Base-by-base conservation (phyloP, 2,888 invertebrate genomes). In the Amblyjoppa proteus region DNA sequence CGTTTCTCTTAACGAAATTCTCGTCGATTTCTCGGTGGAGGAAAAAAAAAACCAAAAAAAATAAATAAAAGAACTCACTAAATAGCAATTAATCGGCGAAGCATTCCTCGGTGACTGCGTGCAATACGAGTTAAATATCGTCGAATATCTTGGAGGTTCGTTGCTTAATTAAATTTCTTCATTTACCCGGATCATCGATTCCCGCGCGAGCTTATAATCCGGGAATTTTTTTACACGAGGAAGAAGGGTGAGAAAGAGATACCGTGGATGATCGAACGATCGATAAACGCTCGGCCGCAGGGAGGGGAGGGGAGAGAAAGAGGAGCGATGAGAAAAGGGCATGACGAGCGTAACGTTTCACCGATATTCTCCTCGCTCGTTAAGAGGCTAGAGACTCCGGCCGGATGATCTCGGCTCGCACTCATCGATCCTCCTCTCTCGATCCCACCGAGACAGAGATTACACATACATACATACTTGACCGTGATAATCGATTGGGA, bases 261-360 rank as follows among this genome's bases (percentile, higher is more conserved):
- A 31, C 45, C 58, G 58, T 56, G 76, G 28, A 49, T 51, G 80
- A 84, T 81, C 80, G 71, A 84, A 45, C 70, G 81, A 81, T 81
- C 84, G 84, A 81, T 84, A 76, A 77, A 70, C 75, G 75, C 49
- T 28, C 20, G 45, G 20, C 56, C 34, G 38, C 9, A 28, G 45
- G 45, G 13, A 11, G 58, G 1, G 58, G 28, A 13, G 11, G 56
- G 58, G 58, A 9, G 20, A 20, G 56, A 25, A 75, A 64, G 66
- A 34, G 61, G 74, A 77, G 13, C 68, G 68, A 73, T 25, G 70
- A 84, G 70, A 81, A 87, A 82, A 85, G 85, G 71, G 75, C 83
- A 85, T 83, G 87, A 87, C 85, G 85, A 85, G 82, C 87, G 87
- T 87, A 77, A 87, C 85, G 87, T 87, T 83, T 76, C 87, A 79